Percentiles rank a stretch among this genome's conserved stretches.
Evolutionary conservation across 1,140 invertebrate genomes (phyloP).

Genomic region (Cephus cinctus): DNA sequence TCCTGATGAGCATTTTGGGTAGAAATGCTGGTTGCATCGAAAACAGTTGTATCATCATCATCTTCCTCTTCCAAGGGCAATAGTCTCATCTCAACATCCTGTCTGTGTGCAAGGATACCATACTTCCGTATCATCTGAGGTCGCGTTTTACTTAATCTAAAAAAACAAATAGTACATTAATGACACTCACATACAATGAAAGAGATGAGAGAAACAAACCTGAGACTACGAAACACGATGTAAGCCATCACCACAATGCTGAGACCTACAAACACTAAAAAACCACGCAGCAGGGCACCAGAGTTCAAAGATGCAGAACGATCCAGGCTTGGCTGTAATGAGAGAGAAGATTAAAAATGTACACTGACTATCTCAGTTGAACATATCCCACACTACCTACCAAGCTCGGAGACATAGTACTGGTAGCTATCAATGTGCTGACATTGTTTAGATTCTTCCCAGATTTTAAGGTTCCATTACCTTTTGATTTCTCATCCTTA

Average conservation of each 20-base stretch:
- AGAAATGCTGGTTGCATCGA: conserved; percentile 51
- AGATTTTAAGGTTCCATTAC: not conserved
- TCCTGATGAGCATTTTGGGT: conserved; percentile 7
- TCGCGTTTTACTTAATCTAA: conserved; percentile 40
- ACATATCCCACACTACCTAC: not conserved
- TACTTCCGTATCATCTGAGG: conserved; percentile 58
- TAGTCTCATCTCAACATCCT: conserved; percentile 62
- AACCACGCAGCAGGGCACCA: conserved; percentile 51
- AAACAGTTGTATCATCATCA: conserved; percentile 60
- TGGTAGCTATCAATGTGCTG: not conserved
- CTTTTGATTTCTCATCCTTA: not conserved
- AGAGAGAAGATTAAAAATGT: not conserved
- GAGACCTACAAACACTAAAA: conserved; percentile 55
- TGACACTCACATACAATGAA: conserved; percentile 4
- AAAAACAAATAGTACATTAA: conserved; percentile 16
- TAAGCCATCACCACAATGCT: conserved; percentile 54
- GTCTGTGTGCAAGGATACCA: conserved; percentile 56
- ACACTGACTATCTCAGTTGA: not conserved
- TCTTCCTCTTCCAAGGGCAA: conserved; percentile 61
- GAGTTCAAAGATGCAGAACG: conserved; percentile 34
- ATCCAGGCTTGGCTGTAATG: conserved; percentile 2
- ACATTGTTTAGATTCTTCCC: conserved; percentile 1
- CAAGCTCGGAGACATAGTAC: not conserved
- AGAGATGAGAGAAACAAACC: conserved; percentile 34
- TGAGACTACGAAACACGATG: conserved; percentile 54